phyloP scores from a whole-genome alignment of 2,888 invertebrate genomes.

The Dioctria linearis region DNA sequence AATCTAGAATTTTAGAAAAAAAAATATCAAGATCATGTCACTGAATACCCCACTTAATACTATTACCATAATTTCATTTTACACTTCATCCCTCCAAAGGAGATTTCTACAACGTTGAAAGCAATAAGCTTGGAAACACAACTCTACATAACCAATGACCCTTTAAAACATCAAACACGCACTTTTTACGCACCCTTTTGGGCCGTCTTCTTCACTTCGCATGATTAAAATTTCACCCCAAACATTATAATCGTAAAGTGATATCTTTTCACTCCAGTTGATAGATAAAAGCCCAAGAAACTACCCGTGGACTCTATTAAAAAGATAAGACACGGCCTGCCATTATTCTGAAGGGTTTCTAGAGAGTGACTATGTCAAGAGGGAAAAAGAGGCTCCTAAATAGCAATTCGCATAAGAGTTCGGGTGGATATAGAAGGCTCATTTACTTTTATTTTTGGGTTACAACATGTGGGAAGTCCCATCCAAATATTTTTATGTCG shows the following conservation, averaged over 20 bases:
- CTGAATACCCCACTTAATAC: too few species aligned
- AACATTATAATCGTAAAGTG: slow-evolving; percentile 58
- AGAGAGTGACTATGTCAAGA: slow-evolving; percentile 12
- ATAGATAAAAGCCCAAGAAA: slow-evolving; percentile 53
- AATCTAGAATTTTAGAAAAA: too few species aligned
- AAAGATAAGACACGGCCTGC: slow-evolving; percentile 57
- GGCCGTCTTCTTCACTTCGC: slow-evolving; percentile 29
- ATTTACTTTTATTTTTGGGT: slow-evolving; percentile 41
- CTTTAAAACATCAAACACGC: slow-evolving; percentile 30
- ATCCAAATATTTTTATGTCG: slow-evolving; percentile 58
- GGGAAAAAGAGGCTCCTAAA: slow-evolving; percentile 20
- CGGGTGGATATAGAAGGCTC: slow-evolving; percentile 22
- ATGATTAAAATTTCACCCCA: slow-evolving; percentile 58
- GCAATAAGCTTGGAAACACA: background rate
- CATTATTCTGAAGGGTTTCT: slow-evolving; percentile 53
- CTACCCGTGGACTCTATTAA: slow-evolving; percentile 54
- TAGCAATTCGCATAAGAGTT: slow-evolving; percentile 43
- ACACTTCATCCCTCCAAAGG: too few species aligned
- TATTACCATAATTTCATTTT: too few species aligned
- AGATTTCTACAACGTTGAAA: background rate
- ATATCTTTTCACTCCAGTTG: slow-evolving; percentile 57
- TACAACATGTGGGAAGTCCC: slow-evolving; percentile 50
- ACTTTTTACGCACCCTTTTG: slow-evolving; percentile 41
- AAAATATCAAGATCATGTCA: too few species aligned
- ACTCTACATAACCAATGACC: background rate